Conservation (phyloP, 1,140 invertebrate genomes). For the Epicauta chinensis region DNA sequence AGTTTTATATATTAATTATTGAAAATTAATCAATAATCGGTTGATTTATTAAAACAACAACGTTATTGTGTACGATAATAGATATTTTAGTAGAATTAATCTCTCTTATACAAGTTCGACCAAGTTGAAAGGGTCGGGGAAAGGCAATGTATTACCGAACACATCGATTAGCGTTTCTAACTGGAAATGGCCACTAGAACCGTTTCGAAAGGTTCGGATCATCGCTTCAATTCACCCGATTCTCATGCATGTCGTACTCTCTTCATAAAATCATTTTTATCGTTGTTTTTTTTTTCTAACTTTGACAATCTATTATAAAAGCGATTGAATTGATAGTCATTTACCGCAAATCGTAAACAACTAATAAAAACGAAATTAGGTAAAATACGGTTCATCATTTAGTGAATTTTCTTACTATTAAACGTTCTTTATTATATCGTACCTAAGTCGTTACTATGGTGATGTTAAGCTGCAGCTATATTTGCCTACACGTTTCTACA, state of each 20-base stretch:
- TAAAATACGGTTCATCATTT: too few species aligned
- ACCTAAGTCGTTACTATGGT: slow-evolving; percentile 20
- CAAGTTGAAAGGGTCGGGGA: slow-evolving; percentile 12
- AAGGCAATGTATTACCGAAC: slow-evolving; percentile 29
- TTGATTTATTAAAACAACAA: too few species aligned
- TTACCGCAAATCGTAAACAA: too few species aligned
- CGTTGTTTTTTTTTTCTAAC: too few species aligned
- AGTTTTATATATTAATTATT: too few species aligned
- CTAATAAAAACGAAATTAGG: too few species aligned
- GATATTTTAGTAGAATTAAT: slow-evolving; percentile 19
- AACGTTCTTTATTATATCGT: slow-evolving; percentile 12
- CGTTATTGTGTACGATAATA: not conserved
- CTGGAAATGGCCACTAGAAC: slow-evolving; percentile 33
- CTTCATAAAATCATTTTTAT: not conserved
- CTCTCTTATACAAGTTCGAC: slow-evolving; percentile 6
- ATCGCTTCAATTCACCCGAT: slow-evolving; percentile 25
- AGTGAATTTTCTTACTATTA: too few species aligned
- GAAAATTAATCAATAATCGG: too few species aligned
- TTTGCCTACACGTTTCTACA: slow-evolving; percentile 15
- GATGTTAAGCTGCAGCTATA: slow-evolving; percentile 16
- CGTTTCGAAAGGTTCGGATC: slow-evolving; percentile 30
- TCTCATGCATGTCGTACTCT: slow-evolving; percentile 17
- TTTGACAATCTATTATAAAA: too few species aligned
- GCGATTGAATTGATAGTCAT: too few species aligned
- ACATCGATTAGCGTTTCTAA: slow-evolving; percentile 34